phyloP scores from a whole-genome alignment of 2,113 vertebrate genomes.

The Urocynchramus pylzowi region DNA sequence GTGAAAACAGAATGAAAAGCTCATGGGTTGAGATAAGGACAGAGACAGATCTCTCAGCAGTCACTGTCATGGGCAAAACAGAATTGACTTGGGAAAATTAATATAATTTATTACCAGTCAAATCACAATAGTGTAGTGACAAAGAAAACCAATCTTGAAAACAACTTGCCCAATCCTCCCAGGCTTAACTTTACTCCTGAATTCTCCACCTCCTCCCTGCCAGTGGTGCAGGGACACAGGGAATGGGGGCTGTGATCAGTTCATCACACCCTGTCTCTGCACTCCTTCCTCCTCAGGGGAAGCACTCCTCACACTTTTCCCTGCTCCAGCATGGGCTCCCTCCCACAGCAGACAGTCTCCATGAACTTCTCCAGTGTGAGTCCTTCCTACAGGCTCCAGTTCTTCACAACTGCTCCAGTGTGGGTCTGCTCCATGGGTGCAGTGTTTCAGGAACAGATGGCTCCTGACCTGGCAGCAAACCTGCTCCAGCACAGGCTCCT shows the following conservation, averaged over 20 bases:
- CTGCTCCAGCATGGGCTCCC: background rate
- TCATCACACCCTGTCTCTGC: background rate
- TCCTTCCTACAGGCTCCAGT: background rate
- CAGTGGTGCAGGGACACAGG: background rate
- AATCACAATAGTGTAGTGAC: background rate
- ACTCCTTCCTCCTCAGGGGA: background rate
- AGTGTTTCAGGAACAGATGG: background rate
- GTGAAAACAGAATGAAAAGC: background rate
- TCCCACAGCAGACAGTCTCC: background rate
- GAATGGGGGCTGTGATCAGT: background rate
- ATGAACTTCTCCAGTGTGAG: background rate
- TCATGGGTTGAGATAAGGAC: background rate
- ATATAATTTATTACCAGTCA: background rate
- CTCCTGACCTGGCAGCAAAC: background rate
- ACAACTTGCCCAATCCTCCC: background rate
- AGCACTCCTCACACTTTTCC: background rate
- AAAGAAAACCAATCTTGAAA: background rate
- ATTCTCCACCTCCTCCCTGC: background rate
- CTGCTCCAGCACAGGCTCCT: background rate
- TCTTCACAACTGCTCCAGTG: background rate
- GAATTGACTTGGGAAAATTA: background rate
- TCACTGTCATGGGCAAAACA: background rate
- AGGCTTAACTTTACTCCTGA: background rate
- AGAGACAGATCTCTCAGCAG: background rate
- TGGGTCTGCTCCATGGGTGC: background rate